phyloP scores from a whole-genome alignment of 92 coral and sea anemone species.

The Palythoa grandis region DNA sequence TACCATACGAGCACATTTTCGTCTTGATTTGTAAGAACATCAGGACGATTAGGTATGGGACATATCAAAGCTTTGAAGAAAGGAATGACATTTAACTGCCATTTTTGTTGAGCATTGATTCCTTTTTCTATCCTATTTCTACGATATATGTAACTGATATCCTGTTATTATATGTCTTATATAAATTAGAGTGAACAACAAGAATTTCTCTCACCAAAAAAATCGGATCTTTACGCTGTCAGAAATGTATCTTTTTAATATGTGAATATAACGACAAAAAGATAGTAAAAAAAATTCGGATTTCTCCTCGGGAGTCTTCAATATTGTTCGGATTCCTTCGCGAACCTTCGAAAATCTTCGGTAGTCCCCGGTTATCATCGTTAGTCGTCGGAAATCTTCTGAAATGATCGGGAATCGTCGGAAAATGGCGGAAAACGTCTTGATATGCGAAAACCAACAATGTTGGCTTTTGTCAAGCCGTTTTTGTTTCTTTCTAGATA shows the following conservation, averaged over 20 bases:
- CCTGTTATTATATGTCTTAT: conserved; percentile 1
- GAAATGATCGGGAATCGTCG: conserved; percentile 7
- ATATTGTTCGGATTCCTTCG: background rate
- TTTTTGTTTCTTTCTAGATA: background rate
- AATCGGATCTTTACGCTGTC: conserved; percentile 13
- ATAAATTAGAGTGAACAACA: conserved; percentile 22
- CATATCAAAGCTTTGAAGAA: conserved; percentile 3
- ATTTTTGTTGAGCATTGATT: conserved; percentile 5
- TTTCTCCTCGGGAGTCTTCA: background rate
- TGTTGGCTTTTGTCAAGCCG: background rate
- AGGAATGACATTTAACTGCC: conserved; percentile 4
- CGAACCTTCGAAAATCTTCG: background rate
- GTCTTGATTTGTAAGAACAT: background rate
- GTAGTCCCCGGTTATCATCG: background rate
- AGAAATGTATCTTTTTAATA: background rate
- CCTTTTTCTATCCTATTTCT: background rate
- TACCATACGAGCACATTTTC: background rate
- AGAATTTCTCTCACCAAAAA: conserved; percentile 40
- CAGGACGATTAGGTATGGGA: background rate
- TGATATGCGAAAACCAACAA: background rate
- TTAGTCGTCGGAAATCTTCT: background rate
- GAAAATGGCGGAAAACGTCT: background rate
- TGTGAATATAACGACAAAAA: background rate
- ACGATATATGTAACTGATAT: background rate
- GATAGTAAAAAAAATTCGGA: background rate